phyloP scores from a whole-genome alignment of 2,797 vertebrate species.

The Sebastes kiyomatsui region DNA sequence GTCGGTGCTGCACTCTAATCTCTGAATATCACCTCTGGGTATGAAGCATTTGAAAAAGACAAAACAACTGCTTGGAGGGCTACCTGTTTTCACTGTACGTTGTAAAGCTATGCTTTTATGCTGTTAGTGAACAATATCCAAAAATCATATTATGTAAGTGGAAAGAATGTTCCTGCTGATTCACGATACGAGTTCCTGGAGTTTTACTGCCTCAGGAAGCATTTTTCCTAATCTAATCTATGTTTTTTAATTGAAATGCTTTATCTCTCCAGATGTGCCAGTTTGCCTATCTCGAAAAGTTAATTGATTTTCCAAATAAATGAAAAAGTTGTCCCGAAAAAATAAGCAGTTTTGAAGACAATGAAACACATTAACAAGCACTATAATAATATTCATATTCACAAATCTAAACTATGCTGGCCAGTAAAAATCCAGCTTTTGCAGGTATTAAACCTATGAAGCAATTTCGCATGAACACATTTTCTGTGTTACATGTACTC shows the following conservation, averaged over 20 bases:
- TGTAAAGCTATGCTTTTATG: not conserved
- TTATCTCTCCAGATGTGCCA: slow-evolving; percentile 61
- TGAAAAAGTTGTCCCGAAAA: slow-evolving; percentile 22
- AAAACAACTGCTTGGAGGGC: not conserved
- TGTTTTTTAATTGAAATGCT: slow-evolving; percentile 63
- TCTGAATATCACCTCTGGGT: not conserved
- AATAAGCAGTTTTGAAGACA: slow-evolving; percentile 29
- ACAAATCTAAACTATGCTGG: not conserved
- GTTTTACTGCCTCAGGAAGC: slow-evolving; percentile 39
- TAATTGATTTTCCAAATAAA: slow-evolving; percentile 59
- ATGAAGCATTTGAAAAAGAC: not conserved
- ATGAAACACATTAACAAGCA: slow-evolving; percentile 8
- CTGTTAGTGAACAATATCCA: not conserved
- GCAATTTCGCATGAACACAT: not conserved
- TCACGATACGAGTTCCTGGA: slow-evolving; percentile 20
- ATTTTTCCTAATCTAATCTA: slow-evolving; percentile 60
- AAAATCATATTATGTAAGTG: slow-evolving; percentile 15
- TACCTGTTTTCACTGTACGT: not conserved
- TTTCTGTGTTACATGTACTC: not conserved
- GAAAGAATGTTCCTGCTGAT: slow-evolving; percentile 24
- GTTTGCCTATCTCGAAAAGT: slow-evolving; percentile 28
- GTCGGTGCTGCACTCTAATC: not conserved
- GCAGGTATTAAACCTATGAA: not conserved
- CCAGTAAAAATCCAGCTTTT: not conserved
- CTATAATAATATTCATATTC: not conserved